Base-by-base conservation (phyloP, 2,113 vertebrate genomes). In the Alosa alosa region DNA sequence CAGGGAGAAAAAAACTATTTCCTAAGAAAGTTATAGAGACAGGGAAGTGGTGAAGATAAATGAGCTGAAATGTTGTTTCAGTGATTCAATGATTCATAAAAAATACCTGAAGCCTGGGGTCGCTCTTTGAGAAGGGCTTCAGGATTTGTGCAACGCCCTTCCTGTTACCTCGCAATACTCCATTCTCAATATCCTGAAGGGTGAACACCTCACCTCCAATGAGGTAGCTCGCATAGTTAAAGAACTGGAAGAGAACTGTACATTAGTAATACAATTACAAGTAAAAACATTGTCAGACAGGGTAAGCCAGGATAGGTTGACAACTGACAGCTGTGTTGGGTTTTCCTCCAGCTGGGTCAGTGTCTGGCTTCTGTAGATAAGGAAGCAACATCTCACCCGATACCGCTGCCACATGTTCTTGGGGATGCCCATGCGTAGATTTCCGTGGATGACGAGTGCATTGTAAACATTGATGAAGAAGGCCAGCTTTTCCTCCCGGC, bases 381-480 rank as follows among this genome's bases (percentile, higher is more conserved):
- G 11, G 72, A 78, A 11, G 13, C 11, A 39, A 11, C 4, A 1
- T 87, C 93, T 46, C 93, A 96, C 95, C 91, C 93, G 91, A 91
- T 96, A 96, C 91, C 96, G 92, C 88, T 96, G 95, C 95, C 93
- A 96, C 81, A 94, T 90, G 90, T 94, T 96, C 89, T 93, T 94
- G 82, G 96, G 95, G 22, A 92, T 86, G 45, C 95, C 95, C 6
- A 95, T 81, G 36, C 90, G 92, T 1, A 96, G 90, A 85, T 91
- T 92, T 4, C 95, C 95, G 6, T 96, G 95, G 87, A 96, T 96
- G 89, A 96, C 95, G 88, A 96, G 90, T 57, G 94, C 93, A 2
- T 96, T 96, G 90, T 96, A 96, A 89, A 94, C 91, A 91, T 96
- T 96, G 89, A 96, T 96, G 87, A 96, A 96, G 91, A 96, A 96